These are phyloP conservation scores for Eremobia ochroleuca DNA, from an alignment of 2,888 invertebrate species.

Conservation along the genomic window DNA sequence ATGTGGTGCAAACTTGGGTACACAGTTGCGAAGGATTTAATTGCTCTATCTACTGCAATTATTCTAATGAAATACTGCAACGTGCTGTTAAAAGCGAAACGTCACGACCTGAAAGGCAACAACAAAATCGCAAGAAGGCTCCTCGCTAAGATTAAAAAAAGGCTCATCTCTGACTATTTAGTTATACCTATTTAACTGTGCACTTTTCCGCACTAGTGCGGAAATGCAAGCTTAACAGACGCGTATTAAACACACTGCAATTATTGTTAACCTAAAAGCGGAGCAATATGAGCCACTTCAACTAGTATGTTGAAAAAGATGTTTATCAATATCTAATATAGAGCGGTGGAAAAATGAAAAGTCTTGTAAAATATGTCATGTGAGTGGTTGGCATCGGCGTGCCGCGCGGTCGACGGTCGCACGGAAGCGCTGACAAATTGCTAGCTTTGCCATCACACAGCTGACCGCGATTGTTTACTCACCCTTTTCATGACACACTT, in stretches of 20 bases:
- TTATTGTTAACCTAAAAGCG: background rate
- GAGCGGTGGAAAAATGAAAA: conserved; percentile 64
- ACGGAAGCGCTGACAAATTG: conserved; percentile 83
- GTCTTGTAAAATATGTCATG: conserved; percentile 72
- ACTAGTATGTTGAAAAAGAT: conserved; percentile 25
- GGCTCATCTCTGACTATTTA: background rate
- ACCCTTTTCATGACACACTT: conserved; percentile 53
- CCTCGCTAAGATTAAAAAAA: no score
- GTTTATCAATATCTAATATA: conserved; percentile 55
- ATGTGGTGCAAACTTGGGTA: conserved; percentile 31
- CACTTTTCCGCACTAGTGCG: background rate
- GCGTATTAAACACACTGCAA: background rate
- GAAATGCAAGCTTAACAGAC: background rate
- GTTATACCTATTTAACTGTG: background rate
- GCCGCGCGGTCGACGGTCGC: conserved; percentile 67
- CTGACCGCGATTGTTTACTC: conserved; percentile 73
- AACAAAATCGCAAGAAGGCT: background rate
- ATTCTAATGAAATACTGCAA: conserved; percentile 26
- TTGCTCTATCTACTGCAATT: conserved; percentile 31
- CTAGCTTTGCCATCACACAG: conserved; percentile 72
- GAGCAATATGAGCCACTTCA: background rate
- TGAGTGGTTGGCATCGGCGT: conserved; percentile 68
- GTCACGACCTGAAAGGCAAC: background rate
- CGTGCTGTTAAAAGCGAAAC: background rate
- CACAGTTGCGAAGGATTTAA: conserved; percentile 28